phyloP scores from a whole-genome alignment of 2,797 vertebrate species.

The Lepus townsendii region DNA sequence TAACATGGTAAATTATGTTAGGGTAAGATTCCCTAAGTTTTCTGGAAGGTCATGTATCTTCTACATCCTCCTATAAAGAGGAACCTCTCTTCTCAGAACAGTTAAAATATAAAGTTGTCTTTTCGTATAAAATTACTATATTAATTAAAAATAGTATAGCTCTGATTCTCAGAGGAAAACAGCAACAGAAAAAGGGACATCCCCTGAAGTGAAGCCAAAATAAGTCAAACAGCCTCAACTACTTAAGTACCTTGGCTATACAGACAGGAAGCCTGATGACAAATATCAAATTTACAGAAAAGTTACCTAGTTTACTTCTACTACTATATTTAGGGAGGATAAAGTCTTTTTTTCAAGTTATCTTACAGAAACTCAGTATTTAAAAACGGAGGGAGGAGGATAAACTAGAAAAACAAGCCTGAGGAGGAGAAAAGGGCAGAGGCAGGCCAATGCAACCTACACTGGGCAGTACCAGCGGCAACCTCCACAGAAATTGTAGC shows the following conservation, averaged over 20 bases:
- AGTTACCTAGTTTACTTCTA: not conserved
- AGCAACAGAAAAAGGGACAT: not conserved
- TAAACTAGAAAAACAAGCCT: not conserved
- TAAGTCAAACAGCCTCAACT: not conserved
- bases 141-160: not conserved
- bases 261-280: not conserved
- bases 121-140: not conserved
- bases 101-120: not conserved
- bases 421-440: not conserved
- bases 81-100: not conserved
- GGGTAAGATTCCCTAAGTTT: not conserved
- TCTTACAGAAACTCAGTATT: not conserved
- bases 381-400: not conserved
- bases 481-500: conserved; percentile 15
- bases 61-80: not conserved
- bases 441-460: not conserved
- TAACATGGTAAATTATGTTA: conserved; percentile 29
- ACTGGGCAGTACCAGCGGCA: not conserved
- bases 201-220: not conserved
- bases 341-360: conserved; percentile 40
- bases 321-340: not conserved
- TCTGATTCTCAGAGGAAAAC: conserved; percentile 37
- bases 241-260: not conserved
- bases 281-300: conserved; percentile 19
- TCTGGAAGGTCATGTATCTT: not conserved